Conservation (phyloP, 1,140 invertebrate genomes). For the Harlomillsia oculata region DNA sequence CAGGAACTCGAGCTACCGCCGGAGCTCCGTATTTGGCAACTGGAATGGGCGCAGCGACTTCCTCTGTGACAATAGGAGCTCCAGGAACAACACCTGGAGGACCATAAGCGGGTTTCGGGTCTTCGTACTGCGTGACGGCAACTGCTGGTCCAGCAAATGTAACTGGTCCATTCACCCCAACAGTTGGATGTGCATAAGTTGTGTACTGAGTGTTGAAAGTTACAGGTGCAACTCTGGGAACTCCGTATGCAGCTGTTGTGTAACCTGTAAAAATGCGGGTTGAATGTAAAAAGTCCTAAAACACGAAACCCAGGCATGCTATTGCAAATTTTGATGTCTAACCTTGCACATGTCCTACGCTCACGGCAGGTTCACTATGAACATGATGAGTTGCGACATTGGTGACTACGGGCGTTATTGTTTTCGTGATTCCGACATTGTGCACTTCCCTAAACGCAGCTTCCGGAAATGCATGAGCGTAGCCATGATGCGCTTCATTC, state of each 20-base stretch:
- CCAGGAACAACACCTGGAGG: not conserved
- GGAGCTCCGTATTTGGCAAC: not conserved
- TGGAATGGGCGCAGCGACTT: not conserved
- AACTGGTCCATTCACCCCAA: conserved; percentile 30
- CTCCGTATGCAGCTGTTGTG: conserved; percentile 21
- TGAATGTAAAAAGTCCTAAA: not conserved
- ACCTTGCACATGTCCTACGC: conserved; percentile 34
- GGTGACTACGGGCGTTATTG: conserved; percentile 34
- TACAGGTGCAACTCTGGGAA: conserved; percentile 26
- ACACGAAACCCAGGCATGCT: not conserved
- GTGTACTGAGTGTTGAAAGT: conserved; percentile 33
- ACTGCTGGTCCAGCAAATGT: conserved; percentile 17
- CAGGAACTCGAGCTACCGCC: not conserved
- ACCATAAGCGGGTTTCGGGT: not conserved
- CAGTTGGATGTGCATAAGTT: conserved; percentile 27
- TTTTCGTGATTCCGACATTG: conserved; percentile 33
- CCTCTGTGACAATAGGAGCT: no score
- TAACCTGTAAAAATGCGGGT: conserved; percentile 18
- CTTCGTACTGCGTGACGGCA: no score
- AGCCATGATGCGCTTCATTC: not conserved
- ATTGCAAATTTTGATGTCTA: not conserved
- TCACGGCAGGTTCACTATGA: conserved; percentile 32
- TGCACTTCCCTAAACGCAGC: conserved; percentile 34
- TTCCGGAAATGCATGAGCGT: conserved; percentile 20
- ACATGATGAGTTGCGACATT: conserved; percentile 26